phyloP scores from a whole-genome alignment of 2,888 invertebrate genomes.

The Campoplex capitator region DNA sequence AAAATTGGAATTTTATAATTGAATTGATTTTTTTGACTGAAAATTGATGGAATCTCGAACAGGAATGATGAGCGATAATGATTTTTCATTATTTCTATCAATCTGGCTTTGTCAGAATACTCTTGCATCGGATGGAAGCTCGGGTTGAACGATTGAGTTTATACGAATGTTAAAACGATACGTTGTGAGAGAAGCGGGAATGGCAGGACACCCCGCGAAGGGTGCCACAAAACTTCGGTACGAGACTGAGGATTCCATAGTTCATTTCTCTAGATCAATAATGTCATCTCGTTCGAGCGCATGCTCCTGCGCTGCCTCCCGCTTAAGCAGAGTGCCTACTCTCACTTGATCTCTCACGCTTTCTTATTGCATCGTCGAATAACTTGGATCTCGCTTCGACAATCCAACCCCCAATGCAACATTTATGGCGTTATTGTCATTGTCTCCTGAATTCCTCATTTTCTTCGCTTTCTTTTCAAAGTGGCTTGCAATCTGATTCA shows the following conservation, averaged over 20 bases:
- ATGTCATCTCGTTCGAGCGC: constrained; percentile 81
- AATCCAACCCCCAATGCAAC: constrained; percentile 78
- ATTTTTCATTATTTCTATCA: not conserved
- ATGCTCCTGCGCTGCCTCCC: constrained; percentile 73
- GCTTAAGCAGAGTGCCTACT: constrained; percentile 49
- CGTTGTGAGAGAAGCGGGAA: constrained; percentile 22
- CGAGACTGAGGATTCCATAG: constrained; percentile 76
- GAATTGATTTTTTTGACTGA: not conserved
- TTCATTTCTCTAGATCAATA: constrained; percentile 81
- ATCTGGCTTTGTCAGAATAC: not conserved
- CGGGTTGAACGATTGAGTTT: not conserved
- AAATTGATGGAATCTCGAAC: not conserved
- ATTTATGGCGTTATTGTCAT: constrained; percentile 84
- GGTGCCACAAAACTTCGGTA: constrained; percentile 73
- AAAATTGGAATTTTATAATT: not conserved
- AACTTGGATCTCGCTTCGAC: constrained; percentile 46
- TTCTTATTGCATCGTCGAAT: constrained; percentile 66
- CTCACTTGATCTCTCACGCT: constrained; percentile 62
- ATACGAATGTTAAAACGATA: not conserved
- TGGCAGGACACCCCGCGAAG: constrained; percentile 50
- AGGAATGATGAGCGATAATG: not conserved
- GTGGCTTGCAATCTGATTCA: not conserved
- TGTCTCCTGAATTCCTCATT: constrained; percentile 68
- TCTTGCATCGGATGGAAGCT: not conserved
- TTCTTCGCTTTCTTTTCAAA: not conserved